Conservation (phyloP, 2,113 vertebrate species). For the Helogale parvula region DNA sequence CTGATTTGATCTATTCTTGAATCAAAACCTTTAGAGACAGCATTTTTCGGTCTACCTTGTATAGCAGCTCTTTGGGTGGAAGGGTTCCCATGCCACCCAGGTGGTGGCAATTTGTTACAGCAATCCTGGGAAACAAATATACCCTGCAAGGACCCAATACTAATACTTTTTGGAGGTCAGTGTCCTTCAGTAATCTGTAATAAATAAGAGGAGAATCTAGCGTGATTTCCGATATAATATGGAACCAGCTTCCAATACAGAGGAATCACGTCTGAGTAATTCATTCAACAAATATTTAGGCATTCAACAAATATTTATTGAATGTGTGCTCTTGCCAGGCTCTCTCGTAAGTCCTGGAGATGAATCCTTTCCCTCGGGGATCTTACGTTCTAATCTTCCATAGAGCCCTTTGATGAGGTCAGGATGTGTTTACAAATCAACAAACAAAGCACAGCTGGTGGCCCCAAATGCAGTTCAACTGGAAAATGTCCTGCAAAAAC, state of each 20-base stretch:
- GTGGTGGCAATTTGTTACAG: neutral
- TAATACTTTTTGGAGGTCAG: neutral
- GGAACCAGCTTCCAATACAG: neutral
- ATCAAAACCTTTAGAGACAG: neutral
- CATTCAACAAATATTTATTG: slow-evolving; percentile 53
- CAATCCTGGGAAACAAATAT: neutral
- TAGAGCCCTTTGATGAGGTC: slow-evolving; percentile 10
- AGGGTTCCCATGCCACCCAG: neutral
- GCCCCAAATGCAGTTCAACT: neutral
- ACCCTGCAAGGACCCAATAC: neutral
- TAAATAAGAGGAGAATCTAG: slow-evolving; percentile 38
- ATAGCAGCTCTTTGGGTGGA: neutral
- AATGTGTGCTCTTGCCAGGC: neutral
- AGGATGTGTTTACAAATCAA: slow-evolving; percentile 1
- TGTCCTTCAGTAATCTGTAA: neutral
- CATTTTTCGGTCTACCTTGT: neutral
- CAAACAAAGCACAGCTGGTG: neutral
- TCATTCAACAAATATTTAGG: slow-evolving; percentile 29
- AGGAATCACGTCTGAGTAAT: slow-evolving; percentile 30
- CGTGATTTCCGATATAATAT: neutral
- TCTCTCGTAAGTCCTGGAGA: neutral
- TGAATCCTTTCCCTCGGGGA: neutral
- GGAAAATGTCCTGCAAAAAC: neutral
- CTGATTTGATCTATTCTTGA: neutral
- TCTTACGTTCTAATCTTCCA: slow-evolving; percentile 42